Evolutionary conservation across 2,797 vertebrate genomes (phyloP), one percentile per base, ranked within the genome.

Genomic region (Cottoperca gobio): DNA sequence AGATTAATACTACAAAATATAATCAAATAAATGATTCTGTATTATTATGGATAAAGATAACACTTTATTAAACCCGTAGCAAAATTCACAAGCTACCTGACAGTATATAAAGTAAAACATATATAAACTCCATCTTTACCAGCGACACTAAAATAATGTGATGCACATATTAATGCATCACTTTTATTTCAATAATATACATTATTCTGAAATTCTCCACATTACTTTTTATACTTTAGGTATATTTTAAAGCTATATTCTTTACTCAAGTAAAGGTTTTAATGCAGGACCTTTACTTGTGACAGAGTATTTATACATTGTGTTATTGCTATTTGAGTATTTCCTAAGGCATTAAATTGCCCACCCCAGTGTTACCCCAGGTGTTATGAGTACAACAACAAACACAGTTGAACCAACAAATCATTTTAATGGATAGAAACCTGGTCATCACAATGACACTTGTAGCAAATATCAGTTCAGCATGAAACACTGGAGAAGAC

Each of bases 351-450:
- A 42, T 59, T 19, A 59, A 26, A 59, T 26, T 16, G 13, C n/a
- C 2, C 21, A 37, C 19, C n/a, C 13, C 12, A 21, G 8, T n/a
- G n/a, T n/a, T n/a, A n/a, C n/a, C n/a, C 26, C 3, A 68, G 35
- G 60, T 28, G 85, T 73, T 21, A 73, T 14, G 6, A 55, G 5
- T n/a, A 67, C 43, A n/a, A 65, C 66, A 40, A 68, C 43, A 77
- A 75, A 79, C 65, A 81, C 48, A 75, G 33, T 26, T 76, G 55
- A 81, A 60, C 55, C 68, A 84, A 73, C 33, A 87, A 63, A 88
- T 92, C 35, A 69, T 89, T 94, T 94, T 94, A 93, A 91, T 93
- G 58, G 74, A 88, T 68, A 62, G 78, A 88, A 75, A 78, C 54
- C 45, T 63, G 68, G 67, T 75, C 78, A 78, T 80, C 40, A 63